Conservation (phyloP, 2,113 vertebrate genomes). For the Zosterops pallidus region DNA sequence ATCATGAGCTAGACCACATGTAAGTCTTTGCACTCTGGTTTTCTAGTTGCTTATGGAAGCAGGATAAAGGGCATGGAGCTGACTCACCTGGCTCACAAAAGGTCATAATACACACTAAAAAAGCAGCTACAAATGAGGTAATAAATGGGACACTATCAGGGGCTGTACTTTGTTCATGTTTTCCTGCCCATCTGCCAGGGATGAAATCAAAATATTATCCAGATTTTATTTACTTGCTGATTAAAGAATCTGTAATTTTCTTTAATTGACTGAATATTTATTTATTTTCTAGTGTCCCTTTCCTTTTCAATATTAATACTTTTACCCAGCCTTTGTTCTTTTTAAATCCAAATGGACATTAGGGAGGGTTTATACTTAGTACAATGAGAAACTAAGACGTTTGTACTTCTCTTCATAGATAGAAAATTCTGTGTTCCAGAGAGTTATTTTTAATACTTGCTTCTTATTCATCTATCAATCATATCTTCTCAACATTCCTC, state of each 20-base stretch:
- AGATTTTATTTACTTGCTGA: background rate
- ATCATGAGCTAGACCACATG: background rate
- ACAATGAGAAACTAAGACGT: background rate
- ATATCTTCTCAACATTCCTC: background rate
- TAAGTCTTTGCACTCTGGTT: background rate
- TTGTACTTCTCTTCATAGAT: background rate
- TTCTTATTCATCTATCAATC: background rate
- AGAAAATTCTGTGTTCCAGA: background rate
- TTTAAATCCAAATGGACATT: background rate
- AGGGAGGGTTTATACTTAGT: background rate
- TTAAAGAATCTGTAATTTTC: background rate
- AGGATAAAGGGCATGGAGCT: background rate
- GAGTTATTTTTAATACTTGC: constrained; percentile 7
- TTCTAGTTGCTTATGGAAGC: background rate
- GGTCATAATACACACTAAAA: background rate
- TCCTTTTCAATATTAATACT: background rate
- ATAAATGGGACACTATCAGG: background rate
- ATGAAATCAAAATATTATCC: background rate
- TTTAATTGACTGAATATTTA: background rate
- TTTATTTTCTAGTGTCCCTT: background rate
- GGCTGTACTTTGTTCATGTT: background rate
- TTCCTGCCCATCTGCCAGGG: background rate
- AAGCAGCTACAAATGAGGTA: background rate
- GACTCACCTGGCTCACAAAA: background rate
- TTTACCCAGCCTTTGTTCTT: background rate